Percentiles rank a stretch among this genome's conserved stretches.
phyloP scores from a whole-genome alignment of 2,797 vertebrate genomes.

The Oophaga sylvatica region DNA sequence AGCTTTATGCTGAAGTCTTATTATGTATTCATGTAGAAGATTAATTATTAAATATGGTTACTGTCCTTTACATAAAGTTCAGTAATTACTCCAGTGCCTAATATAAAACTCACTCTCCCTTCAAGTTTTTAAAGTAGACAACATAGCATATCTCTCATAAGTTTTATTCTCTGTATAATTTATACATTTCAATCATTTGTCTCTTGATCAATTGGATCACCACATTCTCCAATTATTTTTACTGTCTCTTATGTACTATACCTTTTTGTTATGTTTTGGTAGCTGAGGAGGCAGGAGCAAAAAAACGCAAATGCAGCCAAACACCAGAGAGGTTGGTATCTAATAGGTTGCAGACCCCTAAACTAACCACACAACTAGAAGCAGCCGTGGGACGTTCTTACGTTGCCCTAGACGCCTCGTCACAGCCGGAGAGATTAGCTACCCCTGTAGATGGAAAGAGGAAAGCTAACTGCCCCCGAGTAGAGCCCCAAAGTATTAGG shows the following conservation, averaged over 20 bases:
- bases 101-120: conserved; percentile 21
- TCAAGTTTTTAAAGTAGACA: not conserved
- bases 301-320: too few species aligned
- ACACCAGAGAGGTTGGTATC: too few species aligned
- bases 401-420: too few species aligned
- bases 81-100: conserved; percentile 39
- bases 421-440: too few species aligned
- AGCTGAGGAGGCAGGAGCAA: too few species aligned
- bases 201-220: not conserved
- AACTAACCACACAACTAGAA: too few species aligned
- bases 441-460: too few species aligned
- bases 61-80: conserved; percentile 46
- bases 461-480: too few species aligned
- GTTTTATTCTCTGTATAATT: not conserved
- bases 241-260: not conserved
- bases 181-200: not conserved
- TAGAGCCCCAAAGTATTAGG: too few species aligned
- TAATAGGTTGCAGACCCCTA: too few species aligned
- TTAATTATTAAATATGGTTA: conserved; percentile 53
- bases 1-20: conserved; percentile 46
- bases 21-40: conserved; percentile 56
- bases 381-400: too few species aligned
- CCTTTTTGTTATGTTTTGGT: too few species aligned
- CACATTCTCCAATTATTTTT: not conserved
- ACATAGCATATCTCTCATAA: not conserved